Base-by-base conservation (phyloP, 2,888 invertebrate genomes). In the Sinopyrophorus schimmeli region DNA sequence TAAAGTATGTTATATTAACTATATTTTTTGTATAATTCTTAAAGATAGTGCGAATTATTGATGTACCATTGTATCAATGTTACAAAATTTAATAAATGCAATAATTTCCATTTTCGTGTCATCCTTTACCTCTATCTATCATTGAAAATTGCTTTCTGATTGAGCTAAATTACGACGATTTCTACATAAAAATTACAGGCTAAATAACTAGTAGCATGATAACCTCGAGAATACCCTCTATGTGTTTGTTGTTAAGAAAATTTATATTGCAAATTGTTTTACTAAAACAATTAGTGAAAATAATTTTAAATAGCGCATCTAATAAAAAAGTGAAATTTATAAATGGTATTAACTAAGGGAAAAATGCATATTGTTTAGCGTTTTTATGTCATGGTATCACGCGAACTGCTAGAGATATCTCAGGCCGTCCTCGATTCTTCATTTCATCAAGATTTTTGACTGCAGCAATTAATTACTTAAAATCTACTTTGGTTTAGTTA, bases 1-100 rank as follows among this genome's bases (percentile, higher is more conserved):
- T 26, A 35, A 49, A 43, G 65, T 68, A 66, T 56, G 64, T 66
- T 67, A 66, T 57, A 64, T 66, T 66, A 66, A 65, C 64, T 61
- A 49, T n/a, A n/a, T 47, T 43, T 50, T 50, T 37, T 46, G 31
- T 52, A n/a, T n/a, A 31, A 27, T 38, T 52, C 30, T 44, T 20
- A 21, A 32, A 20, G 49, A 32, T 38, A 41, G 32, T 49, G 20
- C 24, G 12, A 16, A 47, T 24, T 32, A 46, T 43, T 42, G 28
- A 53, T 55, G 57, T 63, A 61, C 57, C 58, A 63, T 62, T 65
- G 62, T 61, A 64, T 66, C 62, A 61, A 63, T 62, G 63, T 54
- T 57, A 51, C 46, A 40, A 30, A 44, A 40, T 40, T 15, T 17
- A 41, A 18, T 18, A 26, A 38, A 38, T 40, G 30, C 28, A 40